Base-by-base conservation (phyloP, 2,888 invertebrate genomes). In the Acanthoscelides obtectus region DNA sequence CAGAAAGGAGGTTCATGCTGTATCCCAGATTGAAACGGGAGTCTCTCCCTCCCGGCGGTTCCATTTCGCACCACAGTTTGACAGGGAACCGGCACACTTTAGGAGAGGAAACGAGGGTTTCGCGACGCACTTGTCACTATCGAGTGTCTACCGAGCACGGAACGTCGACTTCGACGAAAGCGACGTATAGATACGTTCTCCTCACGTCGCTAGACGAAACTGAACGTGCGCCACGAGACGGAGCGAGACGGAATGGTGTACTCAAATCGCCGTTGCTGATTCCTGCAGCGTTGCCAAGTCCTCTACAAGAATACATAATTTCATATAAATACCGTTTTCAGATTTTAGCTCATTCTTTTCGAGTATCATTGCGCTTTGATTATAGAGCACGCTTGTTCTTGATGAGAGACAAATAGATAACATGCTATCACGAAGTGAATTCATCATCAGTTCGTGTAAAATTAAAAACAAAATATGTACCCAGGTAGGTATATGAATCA, bases 11-110 rank as follows among this genome's bases (percentile, higher is more conserved):
- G 83, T 94, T 93, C 91, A 94, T 94, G 87, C 92, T 91, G 87
- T 94, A 94, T 85, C 93, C 92, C 88, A 94, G 91, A 88, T 93
- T 93, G 88, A 94, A 94, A 87, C 94, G 94, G 91, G 93, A 92
- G 89, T 94, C 94, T 89, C 94, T 92, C 89, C 94, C 93, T 91
- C 94, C 92, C 87, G 94, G 93, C 88, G 92, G 91, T 91, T 94
- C 94, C 94, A 94, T 94, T 87, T 90, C 90, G 82, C 83, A 84
- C 84, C 85, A 85, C 85, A 85, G 85, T 82, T 85, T 85, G 85
- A 83, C 79, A 77, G 78, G 73, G 75, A 73, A 72, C 65, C 20
- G n/a, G 65, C 65, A 66, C 21, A 66, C 22, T 21, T n/a, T n/a
- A 4, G 17, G 45, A 17, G 45, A 17, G 3, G 17, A 45, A 45